These are phyloP conservation scores for Halcyon malimbica DNA, from an alignment of 2,113 vertebrate genomes.

Conservation along the genomic window DNA sequence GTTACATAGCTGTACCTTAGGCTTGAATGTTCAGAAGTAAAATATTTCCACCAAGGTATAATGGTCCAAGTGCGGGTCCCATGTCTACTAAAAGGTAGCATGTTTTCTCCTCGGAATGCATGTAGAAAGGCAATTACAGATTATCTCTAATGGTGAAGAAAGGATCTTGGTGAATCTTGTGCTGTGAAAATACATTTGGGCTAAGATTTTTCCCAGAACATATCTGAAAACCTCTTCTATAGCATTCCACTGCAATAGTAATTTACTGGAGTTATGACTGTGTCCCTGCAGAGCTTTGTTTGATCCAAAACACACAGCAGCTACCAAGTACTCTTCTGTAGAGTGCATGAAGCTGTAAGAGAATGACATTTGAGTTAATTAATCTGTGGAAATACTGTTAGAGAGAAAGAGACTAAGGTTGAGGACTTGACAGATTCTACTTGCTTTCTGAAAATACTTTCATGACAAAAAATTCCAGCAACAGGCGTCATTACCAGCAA, in stretches of 20 bases:
- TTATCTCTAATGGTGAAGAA: background rate
- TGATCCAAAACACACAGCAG: constrained; percentile 74
- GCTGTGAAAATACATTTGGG: background rate
- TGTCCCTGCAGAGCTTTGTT: constrained; percentile 66
- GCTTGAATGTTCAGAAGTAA: background rate
- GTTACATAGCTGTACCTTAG: background rate
- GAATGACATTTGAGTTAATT: constrained; percentile 73
- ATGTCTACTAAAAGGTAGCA: background rate
- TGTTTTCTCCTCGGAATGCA: background rate
- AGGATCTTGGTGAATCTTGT: background rate
- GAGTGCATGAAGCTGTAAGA: constrained; percentile 54
- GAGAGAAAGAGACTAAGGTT: constrained; percentile 40
- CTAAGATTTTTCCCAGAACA: background rate
- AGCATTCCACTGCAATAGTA: constrained; percentile 37
- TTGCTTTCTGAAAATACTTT: constrained; percentile 50
- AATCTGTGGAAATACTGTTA: constrained; percentile 59
- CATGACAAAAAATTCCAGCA: constrained; percentile 26
- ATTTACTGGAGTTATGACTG: constrained; percentile 54
- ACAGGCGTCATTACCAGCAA: constrained; percentile 20
- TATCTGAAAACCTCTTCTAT: constrained; percentile 21
- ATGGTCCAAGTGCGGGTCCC: background rate
- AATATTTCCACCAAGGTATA: background rate
- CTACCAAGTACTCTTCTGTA: constrained; percentile 65
- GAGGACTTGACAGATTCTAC: constrained; percentile 43
- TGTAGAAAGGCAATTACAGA: background rate